These are phyloP conservation scores for Alviniconcha strummeri DNA, from an alignment of 2,888 invertebrate species.

Conservation along the genomic window DNA sequence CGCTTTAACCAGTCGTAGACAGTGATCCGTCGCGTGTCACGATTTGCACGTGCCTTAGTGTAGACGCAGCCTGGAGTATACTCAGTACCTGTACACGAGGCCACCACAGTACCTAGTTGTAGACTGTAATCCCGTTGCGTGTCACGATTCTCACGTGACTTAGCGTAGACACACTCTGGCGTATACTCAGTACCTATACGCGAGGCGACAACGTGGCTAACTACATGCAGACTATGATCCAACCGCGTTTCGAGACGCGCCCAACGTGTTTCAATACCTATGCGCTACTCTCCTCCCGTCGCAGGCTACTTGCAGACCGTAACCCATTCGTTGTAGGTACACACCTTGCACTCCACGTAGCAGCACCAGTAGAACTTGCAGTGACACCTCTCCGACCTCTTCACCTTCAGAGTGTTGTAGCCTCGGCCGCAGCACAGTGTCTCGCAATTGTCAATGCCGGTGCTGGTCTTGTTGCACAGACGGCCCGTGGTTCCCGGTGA, in stretches of 20 bases:
- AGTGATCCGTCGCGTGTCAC: too few relatives aligned
- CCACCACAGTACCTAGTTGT: too few relatives aligned
- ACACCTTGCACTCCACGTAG: slow-evolving; percentile 70
- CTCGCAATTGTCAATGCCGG: slow-evolving; percentile 65
- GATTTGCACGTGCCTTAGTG: too few relatives aligned
- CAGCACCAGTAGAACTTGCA: slow-evolving; percentile 74
- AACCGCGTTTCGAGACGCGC: not conserved
- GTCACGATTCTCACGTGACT: too few relatives aligned
- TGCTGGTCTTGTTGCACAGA: slow-evolving; percentile 67
- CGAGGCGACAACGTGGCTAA: not conserved
- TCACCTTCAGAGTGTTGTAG: slow-evolving; percentile 77
- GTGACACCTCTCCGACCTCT: slow-evolving; percentile 66
- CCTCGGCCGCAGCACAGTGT: slow-evolving; percentile 68
- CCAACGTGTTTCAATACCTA: not conserved
- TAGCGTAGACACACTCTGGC: too few relatives aligned
- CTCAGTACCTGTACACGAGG: too few relatives aligned
- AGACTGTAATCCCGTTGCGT: too few relatives aligned
- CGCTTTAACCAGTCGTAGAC: too few relatives aligned
- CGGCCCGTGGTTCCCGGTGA: slow-evolving; percentile 69
- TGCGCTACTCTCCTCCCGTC: not conserved
- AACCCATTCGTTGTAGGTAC: slow-evolving; percentile 82
- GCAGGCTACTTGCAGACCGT: slow-evolving; percentile 87
- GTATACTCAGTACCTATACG: not conserved
- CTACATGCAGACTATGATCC: not conserved
- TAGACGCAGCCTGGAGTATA: too few relatives aligned